Percentiles rank a stretch among this genome's conserved stretches.
phyloP scores from a whole-genome alignment of 2,888 invertebrate genomes.

The Acleris literana region DNA sequence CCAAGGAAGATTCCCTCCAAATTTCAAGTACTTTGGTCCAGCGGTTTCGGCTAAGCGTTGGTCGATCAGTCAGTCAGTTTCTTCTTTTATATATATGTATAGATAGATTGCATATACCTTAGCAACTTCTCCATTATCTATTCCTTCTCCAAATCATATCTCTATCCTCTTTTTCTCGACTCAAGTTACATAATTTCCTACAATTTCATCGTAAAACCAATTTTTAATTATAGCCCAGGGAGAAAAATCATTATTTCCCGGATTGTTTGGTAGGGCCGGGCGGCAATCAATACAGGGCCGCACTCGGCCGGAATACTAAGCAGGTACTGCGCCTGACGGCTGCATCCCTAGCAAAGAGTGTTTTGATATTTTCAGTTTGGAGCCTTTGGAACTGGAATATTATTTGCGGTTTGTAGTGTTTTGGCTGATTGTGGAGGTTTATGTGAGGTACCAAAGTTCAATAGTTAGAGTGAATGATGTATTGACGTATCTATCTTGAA shows the following conservation, averaged over 20 bases:
- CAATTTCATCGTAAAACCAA: slow-evolving; percentile 13
- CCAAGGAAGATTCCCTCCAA: too few relatives aligned
- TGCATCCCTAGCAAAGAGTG: slow-evolving; percentile 35
- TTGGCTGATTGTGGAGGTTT: background rate
- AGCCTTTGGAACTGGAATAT: background rate
- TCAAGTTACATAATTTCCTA: background rate
- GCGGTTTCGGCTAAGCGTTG: too few relatives aligned
- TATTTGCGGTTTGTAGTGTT: background rate
- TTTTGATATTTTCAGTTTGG: slow-evolving; percentile 14
- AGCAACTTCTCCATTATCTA: too few relatives aligned
- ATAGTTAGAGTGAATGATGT: too few relatives aligned
- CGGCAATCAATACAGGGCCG: slow-evolving; percentile 87
- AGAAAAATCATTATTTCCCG: slow-evolving; percentile 67
- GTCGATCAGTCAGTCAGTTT: too few relatives aligned
- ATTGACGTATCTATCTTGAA: too few relatives aligned
- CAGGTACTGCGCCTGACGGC: slow-evolving; percentile 57
- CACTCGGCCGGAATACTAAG: slow-evolving; percentile 85
- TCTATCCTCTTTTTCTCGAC: background rate
- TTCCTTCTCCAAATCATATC: too few relatives aligned
- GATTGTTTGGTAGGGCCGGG: slow-evolving; percentile 72
- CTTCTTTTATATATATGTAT: too few relatives aligned
- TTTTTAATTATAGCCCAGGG: slow-evolving; percentile 35
- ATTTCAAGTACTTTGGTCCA: too few relatives aligned
- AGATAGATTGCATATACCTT: too few relatives aligned
- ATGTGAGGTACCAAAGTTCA: background rate